Evolutionary conservation across 2,113 vertebrate genomes (phyloP).

Genomic region (Daphoenositta chrysoptera): DNA sequence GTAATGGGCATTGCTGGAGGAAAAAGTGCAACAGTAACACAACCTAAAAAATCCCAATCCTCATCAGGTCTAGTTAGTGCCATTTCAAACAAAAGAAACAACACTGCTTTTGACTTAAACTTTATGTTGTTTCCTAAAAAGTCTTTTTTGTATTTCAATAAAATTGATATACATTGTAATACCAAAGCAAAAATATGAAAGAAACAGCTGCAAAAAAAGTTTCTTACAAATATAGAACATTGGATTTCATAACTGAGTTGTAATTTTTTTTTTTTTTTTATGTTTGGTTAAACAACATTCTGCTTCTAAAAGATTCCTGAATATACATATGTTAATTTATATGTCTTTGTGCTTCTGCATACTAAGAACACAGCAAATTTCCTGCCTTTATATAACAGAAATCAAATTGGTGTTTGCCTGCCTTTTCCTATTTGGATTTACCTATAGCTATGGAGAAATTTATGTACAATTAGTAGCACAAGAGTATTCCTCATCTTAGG

Average conservation of each 20-base stretch:
- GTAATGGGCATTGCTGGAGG: background rate
- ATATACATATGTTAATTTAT: background rate
- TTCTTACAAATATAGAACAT: background rate
- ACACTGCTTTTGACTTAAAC: background rate
- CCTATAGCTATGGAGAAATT: background rate
- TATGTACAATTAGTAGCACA: background rate
- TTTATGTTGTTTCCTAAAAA: background rate
- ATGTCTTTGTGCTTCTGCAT: background rate
- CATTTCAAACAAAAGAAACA: background rate
- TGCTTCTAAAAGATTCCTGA: background rate
- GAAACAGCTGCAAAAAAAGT: background rate
- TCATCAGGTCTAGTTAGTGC: conserved; percentile 2
- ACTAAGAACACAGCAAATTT: background rate
- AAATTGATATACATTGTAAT: background rate
- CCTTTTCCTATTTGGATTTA: background rate
- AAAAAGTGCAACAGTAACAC: background rate
- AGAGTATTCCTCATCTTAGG: background rate
- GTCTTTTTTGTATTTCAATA: background rate
- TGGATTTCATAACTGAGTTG: background rate
- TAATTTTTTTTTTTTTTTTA: background rate
- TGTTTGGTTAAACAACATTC: background rate
- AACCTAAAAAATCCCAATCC: background rate
- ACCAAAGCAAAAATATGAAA: background rate
- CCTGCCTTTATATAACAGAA: background rate
- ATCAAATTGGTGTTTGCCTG: background rate